phyloP scores from a whole-genome alignment of 2,888 invertebrate genomes.

The Dryadula phaetusa region DNA sequence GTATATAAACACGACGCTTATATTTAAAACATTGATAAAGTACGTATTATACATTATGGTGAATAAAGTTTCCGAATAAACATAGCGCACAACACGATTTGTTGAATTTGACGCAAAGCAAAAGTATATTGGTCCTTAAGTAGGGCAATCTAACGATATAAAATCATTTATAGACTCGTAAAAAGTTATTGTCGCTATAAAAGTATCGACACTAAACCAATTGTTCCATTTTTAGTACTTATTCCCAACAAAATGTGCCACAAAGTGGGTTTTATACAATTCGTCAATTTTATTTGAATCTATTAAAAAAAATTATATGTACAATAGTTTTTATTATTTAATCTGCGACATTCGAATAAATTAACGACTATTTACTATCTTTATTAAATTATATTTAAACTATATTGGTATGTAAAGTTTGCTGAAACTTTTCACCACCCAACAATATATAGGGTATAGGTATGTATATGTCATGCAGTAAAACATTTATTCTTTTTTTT shows the following conservation, averaged over 20 bases:
- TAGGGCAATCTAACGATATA: conserved; percentile 29
- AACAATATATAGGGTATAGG: no score
- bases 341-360: no score
- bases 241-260: conserved; percentile 4
- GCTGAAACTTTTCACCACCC: no score
- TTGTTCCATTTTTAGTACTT: conserved; percentile 23
- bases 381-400: no score
- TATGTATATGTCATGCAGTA: no score
- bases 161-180: conserved; percentile 34
- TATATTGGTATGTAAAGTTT: no score
- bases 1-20: no score
- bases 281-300: neutral
- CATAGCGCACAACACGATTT: neutral
- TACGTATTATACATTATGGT: neutral
- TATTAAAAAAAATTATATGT: neutral
- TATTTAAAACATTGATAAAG: no score
- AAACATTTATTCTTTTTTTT: no score
- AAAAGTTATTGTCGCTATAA: conserved; percentile 33
- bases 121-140: conserved; percentile 19
- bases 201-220: conserved; percentile 33
- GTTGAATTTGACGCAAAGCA: neutral
- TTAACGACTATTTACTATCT: no score
- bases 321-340: no score
- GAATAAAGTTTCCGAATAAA: neutral
- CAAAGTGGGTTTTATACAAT: neutral